Conservation (phyloP, 2,113 vertebrate genomes). For the Ifrita kowaldi region DNA sequence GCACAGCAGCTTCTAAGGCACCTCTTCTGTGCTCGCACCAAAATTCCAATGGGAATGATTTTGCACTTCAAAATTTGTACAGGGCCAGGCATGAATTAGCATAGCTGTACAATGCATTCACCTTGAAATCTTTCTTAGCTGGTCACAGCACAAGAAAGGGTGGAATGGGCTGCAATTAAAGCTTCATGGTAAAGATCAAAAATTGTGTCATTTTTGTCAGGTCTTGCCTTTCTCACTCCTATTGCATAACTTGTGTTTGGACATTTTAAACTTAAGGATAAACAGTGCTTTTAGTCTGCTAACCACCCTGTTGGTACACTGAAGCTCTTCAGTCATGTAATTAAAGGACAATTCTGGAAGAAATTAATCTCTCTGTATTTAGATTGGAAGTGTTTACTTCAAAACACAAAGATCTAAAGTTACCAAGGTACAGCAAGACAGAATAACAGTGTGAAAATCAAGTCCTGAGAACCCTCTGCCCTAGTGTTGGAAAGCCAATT, state of each 20-base stretch:
- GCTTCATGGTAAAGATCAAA: neutral
- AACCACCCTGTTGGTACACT: neutral
- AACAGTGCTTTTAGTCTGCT: neutral
- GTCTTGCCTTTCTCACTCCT: neutral
- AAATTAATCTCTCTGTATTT: neutral
- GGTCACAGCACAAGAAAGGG: neutral
- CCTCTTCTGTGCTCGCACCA: fast-evolving
- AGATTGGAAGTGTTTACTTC: neutral
- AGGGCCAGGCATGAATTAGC: neutral
- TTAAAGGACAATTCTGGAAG: neutral
- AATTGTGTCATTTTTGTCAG: fast-evolving
- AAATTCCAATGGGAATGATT: neutral
- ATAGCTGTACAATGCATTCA: fast-evolving
- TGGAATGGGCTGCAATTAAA: neutral
- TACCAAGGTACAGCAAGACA: neutral
- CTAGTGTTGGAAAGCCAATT: neutral
- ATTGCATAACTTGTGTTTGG: neutral
- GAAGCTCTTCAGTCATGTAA: neutral
- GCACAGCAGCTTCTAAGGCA: neutral
- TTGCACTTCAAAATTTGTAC: neutral
- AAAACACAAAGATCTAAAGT: neutral
- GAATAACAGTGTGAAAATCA: neutral
- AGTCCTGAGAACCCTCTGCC: neutral
- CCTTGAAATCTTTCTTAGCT: neutral
- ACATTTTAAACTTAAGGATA: neutral